Evolutionary conservation across 2,797 vertebrate genomes (phyloP).

Genomic region (Danio tinwini): DNA sequence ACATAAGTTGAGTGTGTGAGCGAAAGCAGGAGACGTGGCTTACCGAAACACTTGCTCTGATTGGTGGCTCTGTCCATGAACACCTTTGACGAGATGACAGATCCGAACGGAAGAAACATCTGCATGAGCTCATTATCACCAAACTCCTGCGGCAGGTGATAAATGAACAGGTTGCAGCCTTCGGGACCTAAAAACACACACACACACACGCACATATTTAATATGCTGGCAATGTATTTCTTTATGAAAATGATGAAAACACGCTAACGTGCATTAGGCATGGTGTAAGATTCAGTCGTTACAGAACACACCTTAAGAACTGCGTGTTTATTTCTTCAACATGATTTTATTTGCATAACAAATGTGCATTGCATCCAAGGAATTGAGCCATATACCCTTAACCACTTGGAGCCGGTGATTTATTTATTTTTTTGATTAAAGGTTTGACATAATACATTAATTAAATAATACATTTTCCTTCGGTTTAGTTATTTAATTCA

Average conservation of each 20-base stretch:
- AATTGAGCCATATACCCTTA: too few relatives aligned
- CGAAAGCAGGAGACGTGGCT: slow-evolving; percentile 48
- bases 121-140: slow-evolving; percentile 89
- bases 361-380: too few relatives aligned
- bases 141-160: slow-evolving; percentile 91
- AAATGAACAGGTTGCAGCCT: slow-evolving; percentile 92
- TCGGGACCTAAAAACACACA: slow-evolving; percentile 80
- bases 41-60: slow-evolving; percentile 92
- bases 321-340: too few relatives aligned
- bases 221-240: not conserved
- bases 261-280: not conserved
- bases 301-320: too few relatives aligned
- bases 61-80: slow-evolving; percentile 91
- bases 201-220: slow-evolving; percentile 45
- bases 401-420: too few relatives aligned
- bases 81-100: slow-evolving; percentile 90
- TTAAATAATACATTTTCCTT: too few relatives aligned
- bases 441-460: too few relatives aligned
- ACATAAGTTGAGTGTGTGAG: not conserved
- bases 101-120: slow-evolving; percentile 90
- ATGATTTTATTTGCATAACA: too few relatives aligned
- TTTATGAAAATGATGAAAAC: not conserved
- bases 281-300: too few relatives aligned
- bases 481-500: too few relatives aligned
- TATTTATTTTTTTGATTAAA: too few relatives aligned